Percentiles rank a stretch among this genome's conserved stretches.
Conservation (phyloP, 2,797 vertebrate genomes). For the Leptoclinus maculatus region DNA sequence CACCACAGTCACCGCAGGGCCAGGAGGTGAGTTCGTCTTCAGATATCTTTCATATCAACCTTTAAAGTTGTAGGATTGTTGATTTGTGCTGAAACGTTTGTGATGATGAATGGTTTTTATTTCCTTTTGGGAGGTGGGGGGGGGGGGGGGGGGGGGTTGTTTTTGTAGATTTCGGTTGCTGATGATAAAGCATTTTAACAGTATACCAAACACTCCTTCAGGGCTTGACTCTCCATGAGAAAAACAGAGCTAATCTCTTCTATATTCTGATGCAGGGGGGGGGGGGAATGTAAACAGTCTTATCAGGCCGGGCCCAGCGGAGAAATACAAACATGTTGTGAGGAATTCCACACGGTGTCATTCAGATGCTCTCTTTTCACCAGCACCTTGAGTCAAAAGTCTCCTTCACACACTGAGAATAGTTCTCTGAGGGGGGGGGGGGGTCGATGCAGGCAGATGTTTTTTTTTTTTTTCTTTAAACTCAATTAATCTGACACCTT, state of each 20-base stretch:
- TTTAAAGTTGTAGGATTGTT: conserved; percentile 7
- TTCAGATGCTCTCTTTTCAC: conserved; percentile 45
- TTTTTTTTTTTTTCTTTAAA: conserved; percentile 23
- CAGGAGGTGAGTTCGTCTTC: conserved; percentile 82
- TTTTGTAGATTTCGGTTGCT: conserved; percentile 41
- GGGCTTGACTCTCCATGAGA: conserved; percentile 39
- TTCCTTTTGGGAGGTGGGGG: background rate
- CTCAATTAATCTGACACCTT: conserved; percentile 71
- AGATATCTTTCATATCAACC: too few species aligned
- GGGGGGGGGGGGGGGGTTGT: background rate
- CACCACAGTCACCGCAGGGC: conserved; percentile 75
- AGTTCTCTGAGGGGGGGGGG: conserved; percentile 28
- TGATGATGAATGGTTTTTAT: conserved; percentile 34
- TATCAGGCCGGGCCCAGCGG: conserved; percentile 64
- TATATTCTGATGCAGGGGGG: conserved; percentile 50
- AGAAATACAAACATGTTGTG: conserved; percentile 63
- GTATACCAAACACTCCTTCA: conserved; percentile 34
- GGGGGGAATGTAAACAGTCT: conserved; percentile 57
- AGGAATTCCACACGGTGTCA: conserved; percentile 52
- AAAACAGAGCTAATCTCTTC: conserved; percentile 65
- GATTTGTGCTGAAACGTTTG: conserved; percentile 20
- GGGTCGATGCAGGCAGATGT: conserved; percentile 41
- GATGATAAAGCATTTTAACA: conserved; percentile 54
- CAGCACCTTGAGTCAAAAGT: conserved; percentile 41
- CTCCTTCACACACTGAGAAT: conserved; percentile 31